Evolutionary conservation across 2,797 vertebrate species (phyloP), one percentile per base, ranked within the genome.

Genomic region (Hydrophis major): DNA sequence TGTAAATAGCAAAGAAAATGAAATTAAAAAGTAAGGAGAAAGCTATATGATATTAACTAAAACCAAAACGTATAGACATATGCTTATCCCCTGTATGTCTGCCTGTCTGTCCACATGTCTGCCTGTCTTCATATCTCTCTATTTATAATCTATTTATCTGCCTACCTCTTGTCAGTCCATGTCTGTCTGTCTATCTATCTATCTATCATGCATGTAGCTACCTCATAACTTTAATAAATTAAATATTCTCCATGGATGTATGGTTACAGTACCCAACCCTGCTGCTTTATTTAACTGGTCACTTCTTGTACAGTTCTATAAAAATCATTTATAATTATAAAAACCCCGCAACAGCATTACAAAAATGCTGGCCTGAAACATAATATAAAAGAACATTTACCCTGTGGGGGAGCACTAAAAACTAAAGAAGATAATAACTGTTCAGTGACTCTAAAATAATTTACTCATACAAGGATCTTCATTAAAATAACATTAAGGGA

Each of bases 401-500:
- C 37, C 93, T 94, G 93, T 95, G 88, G 93, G 91, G 2, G 42
- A 95, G 96, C 95, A 78, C 89, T 91, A 93, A 96, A 96, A 96
- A 92, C 93, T 95, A 57, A 90, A 94, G 94, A 95, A 96, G 94
- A 95, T 96, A 96, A 97, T 96, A 96, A 95, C 94, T 96, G 94
- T 69, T 96, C 89, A 96, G 91, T 60, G 96, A 94, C 94, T 95
- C 90, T 93, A 57, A 92, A 95, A 97, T 96, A 97, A 96, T 95
- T 97, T 97, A 96, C 94, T 96, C 92, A 95, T 96, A 96, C 96
- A 96, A 93, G 93, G 94, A 96, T 96, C 93, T 96, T 97, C 94
- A 97, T 97, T 97, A 97, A 97, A 97, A 93, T 94, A 96, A 96
- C 57, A 95, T 95, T 96, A 96, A 96, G 90, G 78, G 89, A 28